Evolutionary conservation across 2,888 invertebrate genomes (phyloP).

Genomic region (Tuberolachnus salignus): DNA sequence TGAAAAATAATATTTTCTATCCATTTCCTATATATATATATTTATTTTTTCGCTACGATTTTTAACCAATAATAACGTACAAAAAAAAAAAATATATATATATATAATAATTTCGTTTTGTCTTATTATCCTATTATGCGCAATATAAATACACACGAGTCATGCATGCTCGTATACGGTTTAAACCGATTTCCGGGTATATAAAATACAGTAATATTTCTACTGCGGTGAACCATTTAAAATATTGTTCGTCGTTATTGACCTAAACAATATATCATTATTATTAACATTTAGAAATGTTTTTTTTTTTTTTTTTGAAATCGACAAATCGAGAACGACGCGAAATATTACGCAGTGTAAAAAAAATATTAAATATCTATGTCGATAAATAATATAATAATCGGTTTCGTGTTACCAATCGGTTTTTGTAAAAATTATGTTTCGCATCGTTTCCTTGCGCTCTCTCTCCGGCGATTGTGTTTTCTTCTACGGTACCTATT

Average conservation of each 20-base stretch:
- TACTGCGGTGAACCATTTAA: conserved; percentile 8
- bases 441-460: background rate
- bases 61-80: too few species aligned
- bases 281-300: background rate
- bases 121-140: too few species aligned
- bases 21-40: too few species aligned
- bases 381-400: background rate
- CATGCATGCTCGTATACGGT: background rate
- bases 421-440: background rate
- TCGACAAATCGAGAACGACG: conserved; percentile 1
- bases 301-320: too few species aligned
- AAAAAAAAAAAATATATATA: too few species aligned
- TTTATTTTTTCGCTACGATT: too few species aligned
- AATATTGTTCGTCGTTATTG: background rate
- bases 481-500: background rate
- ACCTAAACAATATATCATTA: background rate
- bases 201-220: background rate
- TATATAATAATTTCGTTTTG: too few species aligned
- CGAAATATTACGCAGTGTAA: background rate
- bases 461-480: background rate
- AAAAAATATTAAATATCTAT: background rate
- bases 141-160: background rate
- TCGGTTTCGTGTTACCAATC: background rate
- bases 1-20: too few species aligned
- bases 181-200: conserved; percentile 15